Evolutionary conservation across 1,140 invertebrate genomes (phyloP).

Genomic region (Cotesia glomerata): DNA sequence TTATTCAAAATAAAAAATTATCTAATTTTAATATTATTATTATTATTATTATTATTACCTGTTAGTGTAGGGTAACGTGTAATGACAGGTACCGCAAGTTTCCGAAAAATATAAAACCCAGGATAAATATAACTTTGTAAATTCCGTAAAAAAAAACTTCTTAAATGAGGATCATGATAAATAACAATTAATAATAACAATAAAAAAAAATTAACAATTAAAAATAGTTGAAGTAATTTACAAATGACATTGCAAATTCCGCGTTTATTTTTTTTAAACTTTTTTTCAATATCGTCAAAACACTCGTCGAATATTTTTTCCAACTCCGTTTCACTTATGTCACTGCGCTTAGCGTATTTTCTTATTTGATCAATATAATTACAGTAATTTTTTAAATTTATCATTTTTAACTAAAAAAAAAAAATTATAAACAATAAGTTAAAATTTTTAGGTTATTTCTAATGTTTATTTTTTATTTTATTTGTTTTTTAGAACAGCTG

Average conservation of each 20-base stretch:
- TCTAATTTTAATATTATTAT: too few relatives aligned
- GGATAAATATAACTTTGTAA: constrained; percentile 76
- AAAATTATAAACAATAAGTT: too few relatives aligned
- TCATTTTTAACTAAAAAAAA: too few relatives aligned
- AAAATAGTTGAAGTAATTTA: constrained; percentile 29
- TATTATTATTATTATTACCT: constrained; percentile 54
- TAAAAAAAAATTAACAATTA: constrained; percentile 34
- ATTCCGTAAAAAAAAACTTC: constrained; percentile 68
- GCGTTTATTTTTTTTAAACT: constrained; percentile 29
- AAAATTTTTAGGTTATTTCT: too few relatives aligned
- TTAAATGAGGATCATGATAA: constrained; percentile 61
- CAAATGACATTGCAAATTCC: constrained; percentile 19
- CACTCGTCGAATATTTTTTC: constrained; percentile 63
- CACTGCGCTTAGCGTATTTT: constrained; percentile 47
- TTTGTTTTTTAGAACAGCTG: too few relatives aligned
- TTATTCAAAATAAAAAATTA: neutral
- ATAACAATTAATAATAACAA: constrained; percentile 43
- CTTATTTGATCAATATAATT: constrained; percentile 39
- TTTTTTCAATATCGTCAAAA: constrained; percentile 55
- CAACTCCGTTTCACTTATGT: constrained; percentile 63
- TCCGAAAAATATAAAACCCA: constrained; percentile 67
- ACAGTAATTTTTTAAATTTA: too few relatives aligned
- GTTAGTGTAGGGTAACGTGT: constrained; percentile 68
- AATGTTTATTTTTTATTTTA: too few relatives aligned
- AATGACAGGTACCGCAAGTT: constrained; percentile 70